Base-by-base conservation (phyloP, 2,888 invertebrate species). In the Sepioteuthis lessoniana region DNA sequence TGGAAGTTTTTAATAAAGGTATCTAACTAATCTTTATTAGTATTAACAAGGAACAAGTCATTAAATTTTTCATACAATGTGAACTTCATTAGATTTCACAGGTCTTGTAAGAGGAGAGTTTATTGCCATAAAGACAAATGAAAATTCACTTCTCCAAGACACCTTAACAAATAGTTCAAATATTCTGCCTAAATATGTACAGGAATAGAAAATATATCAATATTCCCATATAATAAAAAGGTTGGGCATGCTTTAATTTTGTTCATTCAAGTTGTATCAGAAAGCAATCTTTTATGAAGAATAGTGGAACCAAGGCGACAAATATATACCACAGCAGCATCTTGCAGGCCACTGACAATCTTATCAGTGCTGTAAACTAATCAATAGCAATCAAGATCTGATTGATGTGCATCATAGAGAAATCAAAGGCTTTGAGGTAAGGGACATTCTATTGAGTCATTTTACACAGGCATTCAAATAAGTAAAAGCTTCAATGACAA, bases 261-360 rank as follows among this genome's bases (percentile, higher is more conserved):
- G 76, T 76, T n/a, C 76, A 76, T 76, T 76, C 76, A 76, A n/a
- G 16, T 76, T 76, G 76, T 8, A 76, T 76, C 76, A 76, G n/a
- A 76, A 76, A 76, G 76, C 76, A 76, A 76, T 76, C n/a, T 76
- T 76, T 76, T 76, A 35, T 76, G 76, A 76, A 76, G 76, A 76
- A 76, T 35, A 76, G 76, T 76, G 76, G 76, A 76, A 76, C 25
- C 76, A n/a, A 76, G 76, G 76, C 76, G 10, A 35, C 76, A 76
- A 76, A 76, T 76, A 76, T 35, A 76, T 76, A 16, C n/a, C 35
- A 76, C n/a, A n/a, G 76, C n/a, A n/a, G 76, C 76, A 35, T 76
- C 76, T 76, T 76, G 76, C 76, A 76, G 76, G n/a, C 35, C 16
- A 16, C 13, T 76, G 76, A 76, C n/a, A 13, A 35, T 76, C n/a